These are phyloP conservation scores for Lanius ludovicianus DNA, from an alignment of 2,113 vertebrate species.

Conservation along the genomic window DNA sequence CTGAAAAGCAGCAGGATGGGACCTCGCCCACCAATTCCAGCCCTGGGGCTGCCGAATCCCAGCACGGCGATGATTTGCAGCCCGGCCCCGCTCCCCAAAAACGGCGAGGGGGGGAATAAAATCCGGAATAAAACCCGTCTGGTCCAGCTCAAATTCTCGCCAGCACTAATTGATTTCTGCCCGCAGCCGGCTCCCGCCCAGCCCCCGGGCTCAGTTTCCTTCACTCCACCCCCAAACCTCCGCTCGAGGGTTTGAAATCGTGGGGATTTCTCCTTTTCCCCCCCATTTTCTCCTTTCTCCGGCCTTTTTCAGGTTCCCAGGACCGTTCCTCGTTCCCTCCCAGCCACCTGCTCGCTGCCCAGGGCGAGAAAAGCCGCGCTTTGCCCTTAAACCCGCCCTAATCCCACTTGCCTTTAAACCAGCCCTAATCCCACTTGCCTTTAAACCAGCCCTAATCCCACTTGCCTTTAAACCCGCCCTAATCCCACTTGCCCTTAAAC, in stretches of 20 bases:
- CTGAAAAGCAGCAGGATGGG: background rate
- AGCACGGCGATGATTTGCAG: background rate
- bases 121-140: background rate
- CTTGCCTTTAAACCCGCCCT: too few relatives aligned
- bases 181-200: background rate
- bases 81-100: background rate
- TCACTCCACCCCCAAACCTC: background rate
- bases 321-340: background rate
- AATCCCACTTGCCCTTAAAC: too few relatives aligned
- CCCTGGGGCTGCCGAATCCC: background rate
- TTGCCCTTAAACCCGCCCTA: background rate
- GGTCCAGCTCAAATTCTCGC: constrained; percentile 13
- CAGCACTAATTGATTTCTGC: constrained; percentile 46
- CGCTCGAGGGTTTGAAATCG: constrained; percentile 3
- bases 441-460: too few relatives aligned
- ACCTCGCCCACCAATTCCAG: background rate
- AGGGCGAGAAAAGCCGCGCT: background rate
- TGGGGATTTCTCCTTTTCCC: background rate
- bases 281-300: background rate
- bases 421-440: too few relatives aligned
- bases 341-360: constrained; percentile 12
- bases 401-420: background rate
- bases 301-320: background rate
- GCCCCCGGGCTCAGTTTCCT: constrained; percentile 7
- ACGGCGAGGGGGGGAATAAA: background rate